These are phyloP conservation scores for Hypomecis punctinalis DNA, from an alignment of 2,888 invertebrate genomes.

Conservation along the genomic window DNA sequence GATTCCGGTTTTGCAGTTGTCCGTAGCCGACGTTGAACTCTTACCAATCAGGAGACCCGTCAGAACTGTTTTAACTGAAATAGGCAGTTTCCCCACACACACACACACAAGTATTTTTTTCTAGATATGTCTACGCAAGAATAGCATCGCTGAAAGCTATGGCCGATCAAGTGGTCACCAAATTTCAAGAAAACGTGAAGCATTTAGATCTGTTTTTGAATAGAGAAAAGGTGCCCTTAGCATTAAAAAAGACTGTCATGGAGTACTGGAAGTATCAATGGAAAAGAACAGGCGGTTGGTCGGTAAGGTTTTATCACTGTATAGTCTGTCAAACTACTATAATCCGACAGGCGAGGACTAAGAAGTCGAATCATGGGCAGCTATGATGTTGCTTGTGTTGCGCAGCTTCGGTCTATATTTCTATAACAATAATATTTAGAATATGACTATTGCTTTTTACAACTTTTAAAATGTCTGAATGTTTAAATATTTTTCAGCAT, in stretches of 20 bases:
- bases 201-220: conserved; percentile 76
- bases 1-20: too few species aligned
- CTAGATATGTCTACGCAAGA: conserved; percentile 76
- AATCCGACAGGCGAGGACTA: too few species aligned
- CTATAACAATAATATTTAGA: background rate
- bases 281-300: conserved; percentile 81
- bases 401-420: too few species aligned
- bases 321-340: too few species aligned
- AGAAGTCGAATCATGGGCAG: too few species aligned
- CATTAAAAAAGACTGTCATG: conserved; percentile 65
- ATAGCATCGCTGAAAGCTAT: conserved; percentile 79
- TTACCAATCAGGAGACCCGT: too few species aligned
- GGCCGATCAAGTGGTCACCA: conserved; percentile 77
- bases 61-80: too few species aligned
- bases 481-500: conserved; percentile 57
- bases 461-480: background rate
- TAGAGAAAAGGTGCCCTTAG: conserved; percentile 70
- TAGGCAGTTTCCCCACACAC: too few species aligned
- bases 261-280: conserved; percentile 82
- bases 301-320: conserved; percentile 63
- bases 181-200: conserved; percentile 76
- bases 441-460: too few species aligned
- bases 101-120: conserved; percentile 26
- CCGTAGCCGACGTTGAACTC: too few species aligned
- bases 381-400: too few species aligned